Evolutionary conservation across 2,888 invertebrate species (phyloP), one percentile per base, ranked within the genome.

Genomic region (Orthosia cruda): DNA sequence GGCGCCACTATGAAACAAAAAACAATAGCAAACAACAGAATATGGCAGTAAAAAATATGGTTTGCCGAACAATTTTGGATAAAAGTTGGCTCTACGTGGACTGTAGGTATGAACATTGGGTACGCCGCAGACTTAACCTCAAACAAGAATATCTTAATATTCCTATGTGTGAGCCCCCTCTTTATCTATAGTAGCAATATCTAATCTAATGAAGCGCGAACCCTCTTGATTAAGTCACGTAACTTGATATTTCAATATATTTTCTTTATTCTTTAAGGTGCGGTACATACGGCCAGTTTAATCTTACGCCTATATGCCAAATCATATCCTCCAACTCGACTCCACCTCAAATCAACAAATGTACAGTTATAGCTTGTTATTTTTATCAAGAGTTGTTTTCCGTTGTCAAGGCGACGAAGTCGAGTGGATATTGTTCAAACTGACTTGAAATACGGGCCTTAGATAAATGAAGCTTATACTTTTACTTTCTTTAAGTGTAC

Each of bases 221-320:
- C 16, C 15, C 26, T 12, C 55, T 45, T 49, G 26, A 74, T 64
- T 40, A 63, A 64, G 73, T 57, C 23, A 64, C 49, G 40, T 64
- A 74, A 64, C 49, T 26, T 64, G 49, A 50, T 74, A 74, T 45
- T 74, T 45, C 26, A 26, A 50, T 65, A 45, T 64, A 15, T 64
- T 63, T 73, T 74, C 49, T 62, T 32, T 32, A 63, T 63, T 26
- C 50, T 50, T 32, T 40, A 49, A 16, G n/a, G 23, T 23, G 40
- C 2, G 23, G 49, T 50, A 50, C n/a, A 32, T 9, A 62, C 20
- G 18, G 11, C n/a, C 20, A 13, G 13, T 23, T 69, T 62, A 3
- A 50, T n/a, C 32, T 49, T 15, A 15, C 32, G 4, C 4, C 40
- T 40, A 40, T 40, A 40, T 9, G 9, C 9, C 40, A 40, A 40